phyloP scores from a whole-genome alignment of 35 echinoderm and acorn worm species.

The Lytechinus pictus region DNA sequence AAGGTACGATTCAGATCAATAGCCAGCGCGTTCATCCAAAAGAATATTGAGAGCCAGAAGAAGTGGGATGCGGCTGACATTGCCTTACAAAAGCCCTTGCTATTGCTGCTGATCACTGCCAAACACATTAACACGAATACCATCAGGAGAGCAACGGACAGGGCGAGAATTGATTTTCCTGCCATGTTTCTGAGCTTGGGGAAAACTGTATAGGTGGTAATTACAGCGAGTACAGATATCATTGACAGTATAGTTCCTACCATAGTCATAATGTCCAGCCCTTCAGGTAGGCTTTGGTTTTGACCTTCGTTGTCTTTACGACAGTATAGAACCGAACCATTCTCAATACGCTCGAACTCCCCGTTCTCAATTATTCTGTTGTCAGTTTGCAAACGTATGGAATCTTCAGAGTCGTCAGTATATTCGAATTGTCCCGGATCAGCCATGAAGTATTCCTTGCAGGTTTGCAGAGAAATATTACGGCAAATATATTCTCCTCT shows the following conservation, averaged over 20 bases:
- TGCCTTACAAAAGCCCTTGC: slow-evolving; percentile 7
- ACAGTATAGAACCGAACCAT: slow-evolving; percentile 35
- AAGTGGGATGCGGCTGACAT: slow-evolving; percentile 50
- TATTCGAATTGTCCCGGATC: background rate
- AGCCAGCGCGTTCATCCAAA: slow-evolving; percentile 69
- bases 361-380: background rate
- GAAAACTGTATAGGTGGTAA: slow-evolving; percentile 52
- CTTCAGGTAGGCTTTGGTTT: background rate
- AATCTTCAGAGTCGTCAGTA: background rate
- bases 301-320: background rate
- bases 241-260: slow-evolving; percentile 43
- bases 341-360: background rate
- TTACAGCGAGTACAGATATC: slow-evolving; percentile 5
- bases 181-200: slow-evolving; percentile 49
- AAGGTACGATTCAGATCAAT: slow-evolving; percentile 66
- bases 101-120: background rate
- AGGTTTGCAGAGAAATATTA: background rate
- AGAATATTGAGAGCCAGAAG: slow-evolving; percentile 66
- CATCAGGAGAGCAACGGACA: slow-evolving; percentile 47
- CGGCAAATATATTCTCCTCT: background rate
- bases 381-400: background rate
- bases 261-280: slow-evolving; percentile 26
- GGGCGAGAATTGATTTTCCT: slow-evolving; percentile 48
- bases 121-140: slow-evolving; percentile 38
- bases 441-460: background rate